Base-by-base conservation (phyloP, 1,140 invertebrate species). In the Trichogramma pretiosum region DNA sequence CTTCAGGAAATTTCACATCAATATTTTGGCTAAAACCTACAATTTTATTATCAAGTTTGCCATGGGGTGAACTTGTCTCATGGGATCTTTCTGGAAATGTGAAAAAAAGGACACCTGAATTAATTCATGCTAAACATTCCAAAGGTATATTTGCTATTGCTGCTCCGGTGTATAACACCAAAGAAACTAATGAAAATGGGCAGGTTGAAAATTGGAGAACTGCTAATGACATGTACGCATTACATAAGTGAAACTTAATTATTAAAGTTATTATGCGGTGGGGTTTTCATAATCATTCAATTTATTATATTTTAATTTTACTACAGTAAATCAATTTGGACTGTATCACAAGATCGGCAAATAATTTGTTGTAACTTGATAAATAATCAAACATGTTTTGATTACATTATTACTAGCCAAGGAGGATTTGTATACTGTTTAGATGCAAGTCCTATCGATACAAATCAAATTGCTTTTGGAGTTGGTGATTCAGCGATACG, bases 401-500 rank as follows among this genome's bases (percentile, higher is more conserved):
- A 78, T 1, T 65, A 64, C 30, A 64, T 60, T n/a, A 69, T 81
- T 57, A 74, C 76, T 14, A 82, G 82, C 1, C 74, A 83, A 53
- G 80, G 80, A 23, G 83, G 83, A 17, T 78, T 71, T 55, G 63
- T 85, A 5, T 83, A 84, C 59, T 77, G 73, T 28, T 63, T 86
- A 14, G 73, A 75, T 23, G 58, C 74, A 1, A 87, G 83, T 53
- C 80, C 83, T 4, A 65, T 88, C 28, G 84, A 87, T 67, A 81
- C 83, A 56, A 70, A 58, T 45, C 79, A 77, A 53, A 59, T 84
- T 36, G 86, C 85, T 30, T 70, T 88, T 50, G 83, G 82, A 32
- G 72, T 74, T 5, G 83, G 83, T 3, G 86, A 90, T 62, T 76
- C 77, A 30, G 73, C 77, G 52, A 74, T 90, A 10, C 73, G 84